Evolutionary conservation across 2,888 invertebrate genomes (phyloP).

Genomic region (Argynnis bischoffii): DNA sequence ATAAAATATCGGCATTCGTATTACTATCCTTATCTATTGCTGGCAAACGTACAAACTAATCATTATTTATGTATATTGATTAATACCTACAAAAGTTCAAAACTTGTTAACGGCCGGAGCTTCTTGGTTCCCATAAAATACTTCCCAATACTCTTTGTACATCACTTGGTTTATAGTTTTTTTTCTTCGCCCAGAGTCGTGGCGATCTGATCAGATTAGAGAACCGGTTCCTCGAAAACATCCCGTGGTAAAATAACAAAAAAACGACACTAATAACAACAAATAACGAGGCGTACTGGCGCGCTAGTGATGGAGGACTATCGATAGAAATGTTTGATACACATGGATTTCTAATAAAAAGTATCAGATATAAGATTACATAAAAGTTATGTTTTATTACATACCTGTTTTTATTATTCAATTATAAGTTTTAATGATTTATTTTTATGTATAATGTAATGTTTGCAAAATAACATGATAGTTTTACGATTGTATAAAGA

Average conservation of each 20-base stretch:
- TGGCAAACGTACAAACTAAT: neutral
- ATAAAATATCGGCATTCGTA: neutral
- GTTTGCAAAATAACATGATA: no score
- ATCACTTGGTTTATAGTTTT: constrained; percentile 46
- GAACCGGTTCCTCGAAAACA: constrained; percentile 76
- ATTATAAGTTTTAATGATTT: no score
- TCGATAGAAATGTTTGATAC: constrained; percentile 49
- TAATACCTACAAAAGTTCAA: constrained; percentile 13
- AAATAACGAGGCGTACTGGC: constrained; percentile 76
- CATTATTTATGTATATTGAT: neutral
- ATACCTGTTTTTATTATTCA: no score
- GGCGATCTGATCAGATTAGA: constrained; percentile 78
- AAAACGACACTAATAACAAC: constrained; percentile 80
- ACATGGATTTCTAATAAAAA: constrained; percentile 6
- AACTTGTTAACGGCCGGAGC: constrained; percentile 30
- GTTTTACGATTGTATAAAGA: no score
- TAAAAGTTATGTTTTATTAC: no score
- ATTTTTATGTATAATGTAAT: no score
- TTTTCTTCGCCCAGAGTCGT: constrained; percentile 58
- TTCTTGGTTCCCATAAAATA: constrained; percentile 39
- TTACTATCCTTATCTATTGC: neutral
- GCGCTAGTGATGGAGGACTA: constrained; percentile 52
- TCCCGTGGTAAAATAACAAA: constrained; percentile 64
- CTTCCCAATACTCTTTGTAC: constrained; percentile 44
- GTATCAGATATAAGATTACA: no score